Percentiles rank a stretch among this genome's conserved stretches.
phyloP scores from a whole-genome alignment of 2,797 vertebrate genomes.

The Notoglanidium macrostoma region DNA sequence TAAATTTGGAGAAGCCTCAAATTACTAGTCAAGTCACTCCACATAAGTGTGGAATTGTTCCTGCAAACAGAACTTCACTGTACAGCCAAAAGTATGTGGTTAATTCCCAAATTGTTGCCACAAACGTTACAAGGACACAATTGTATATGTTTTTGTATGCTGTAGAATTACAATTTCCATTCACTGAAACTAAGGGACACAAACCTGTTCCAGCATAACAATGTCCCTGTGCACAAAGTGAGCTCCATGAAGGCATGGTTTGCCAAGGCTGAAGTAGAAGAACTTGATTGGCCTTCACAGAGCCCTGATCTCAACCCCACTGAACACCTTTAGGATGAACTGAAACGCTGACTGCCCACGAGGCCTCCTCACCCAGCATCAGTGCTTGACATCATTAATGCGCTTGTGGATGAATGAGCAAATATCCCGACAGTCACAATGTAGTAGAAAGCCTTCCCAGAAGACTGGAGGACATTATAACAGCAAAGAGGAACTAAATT shows the following conservation, averaged over 20 bases:
- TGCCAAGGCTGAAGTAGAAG: too few relatives aligned
- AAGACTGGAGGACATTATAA: background rate
- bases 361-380: background rate
- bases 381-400: background rate
- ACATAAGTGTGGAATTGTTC: background rate
- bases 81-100: background rate
- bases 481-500: background rate
- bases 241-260: too few relatives aligned
- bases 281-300: too few relatives aligned
- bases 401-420: background rate
- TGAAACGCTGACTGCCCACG: background rate
- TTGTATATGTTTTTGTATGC: too few relatives aligned
- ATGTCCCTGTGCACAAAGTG: too few relatives aligned
- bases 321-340: background rate
- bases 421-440: background rate
- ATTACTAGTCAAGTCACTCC: background rate
- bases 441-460: background rate
- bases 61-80: background rate
- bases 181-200: too few relatives aligned
- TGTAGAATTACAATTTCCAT: too few relatives aligned
- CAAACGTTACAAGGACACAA: too few relatives aligned
- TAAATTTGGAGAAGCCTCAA: background rate
- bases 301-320: too few relatives aligned
- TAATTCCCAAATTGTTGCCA: too few relatives aligned
- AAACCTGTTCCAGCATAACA: too few relatives aligned